A percentile compares a stretch with the other conserved stretches of the same genome.
Conservation (phyloP, 2,113 vertebrate genomes). For the Clarias gariepinus region DNA sequence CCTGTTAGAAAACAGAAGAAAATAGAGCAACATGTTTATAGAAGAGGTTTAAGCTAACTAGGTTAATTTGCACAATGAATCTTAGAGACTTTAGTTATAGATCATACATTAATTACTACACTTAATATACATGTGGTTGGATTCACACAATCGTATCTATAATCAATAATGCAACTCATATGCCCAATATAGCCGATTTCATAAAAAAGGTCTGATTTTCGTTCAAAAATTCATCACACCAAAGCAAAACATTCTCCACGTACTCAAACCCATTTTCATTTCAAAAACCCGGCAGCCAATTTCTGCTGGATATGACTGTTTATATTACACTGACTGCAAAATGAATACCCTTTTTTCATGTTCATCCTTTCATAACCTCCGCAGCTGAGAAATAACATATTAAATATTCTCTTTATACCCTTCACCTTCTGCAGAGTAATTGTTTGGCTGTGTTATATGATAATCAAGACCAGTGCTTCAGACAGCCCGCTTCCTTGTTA, state of each 20-base stretch:
- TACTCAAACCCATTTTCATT: conserved; percentile 32
- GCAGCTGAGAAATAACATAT: conserved; percentile 23
- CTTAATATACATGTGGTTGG: not conserved
- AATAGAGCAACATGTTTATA: not conserved
- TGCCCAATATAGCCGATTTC: not conserved
- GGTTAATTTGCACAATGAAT: not conserved
- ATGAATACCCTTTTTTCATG: conserved; percentile 30
- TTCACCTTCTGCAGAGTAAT: conserved; percentile 40
- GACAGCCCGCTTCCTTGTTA: not conserved
- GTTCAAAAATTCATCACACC: not conserved
- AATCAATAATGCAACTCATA: not conserved
- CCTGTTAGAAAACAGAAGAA: not conserved
- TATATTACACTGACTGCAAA: conserved; percentile 33
- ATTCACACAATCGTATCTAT: not conserved
- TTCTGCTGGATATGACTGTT: conserved; percentile 41
- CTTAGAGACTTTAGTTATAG: not conserved
- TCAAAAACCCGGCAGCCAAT: conserved; percentile 20
- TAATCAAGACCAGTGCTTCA: conserved; percentile 36
- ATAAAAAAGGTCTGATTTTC: too few relatives aligned
- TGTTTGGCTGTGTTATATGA: conserved; percentile 33
- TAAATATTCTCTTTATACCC: conserved; percentile 41
- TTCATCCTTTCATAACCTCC: conserved; percentile 38
- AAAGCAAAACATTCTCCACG: not conserved
- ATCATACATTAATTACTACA: not conserved
- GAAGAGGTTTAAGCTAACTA: not conserved